Conservation (phyloP, 1,140 invertebrate genomes). For the Sinella curviseta region DNA sequence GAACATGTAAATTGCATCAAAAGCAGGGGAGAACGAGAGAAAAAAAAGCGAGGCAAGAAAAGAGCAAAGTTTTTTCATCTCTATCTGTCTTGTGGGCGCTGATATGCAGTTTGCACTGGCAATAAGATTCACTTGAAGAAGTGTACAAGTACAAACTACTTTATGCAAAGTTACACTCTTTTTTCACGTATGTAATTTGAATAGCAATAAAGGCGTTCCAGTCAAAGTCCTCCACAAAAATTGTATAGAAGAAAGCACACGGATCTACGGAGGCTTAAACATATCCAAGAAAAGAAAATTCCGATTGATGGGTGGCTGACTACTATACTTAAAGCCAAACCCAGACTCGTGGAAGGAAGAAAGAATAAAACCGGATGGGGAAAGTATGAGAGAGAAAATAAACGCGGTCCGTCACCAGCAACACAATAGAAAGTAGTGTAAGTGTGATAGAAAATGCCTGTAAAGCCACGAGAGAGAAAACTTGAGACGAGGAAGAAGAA, state of each 20-base stretch:
- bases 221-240: not conserved
- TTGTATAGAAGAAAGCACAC: not conserved
- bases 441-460: not conserved
- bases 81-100: no score
- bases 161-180: conserved; percentile 3
- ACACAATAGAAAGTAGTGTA: no score
- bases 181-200: conserved; percentile 21
- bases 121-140: conserved; percentile 2
- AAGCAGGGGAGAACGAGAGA: not conserved
- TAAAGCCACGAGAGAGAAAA: not conserved
- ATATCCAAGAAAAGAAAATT: conserved; percentile 14
- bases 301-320: not conserved
- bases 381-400: not conserved
- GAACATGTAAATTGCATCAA: conserved; percentile 16
- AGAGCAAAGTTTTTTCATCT: no score
- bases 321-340: no score
- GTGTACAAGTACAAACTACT: conserved; percentile 13
- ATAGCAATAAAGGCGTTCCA: conserved; percentile 17
- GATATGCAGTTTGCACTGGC: no score
- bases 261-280: not conserved
- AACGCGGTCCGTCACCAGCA: no score
- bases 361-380: no score
- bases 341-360: no score
- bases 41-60: not conserved
- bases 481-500: not conserved